These are phyloP conservation scores for Plebejus anna DNA, from an alignment of 2,888 invertebrate species.

Conservation along the genomic window DNA sequence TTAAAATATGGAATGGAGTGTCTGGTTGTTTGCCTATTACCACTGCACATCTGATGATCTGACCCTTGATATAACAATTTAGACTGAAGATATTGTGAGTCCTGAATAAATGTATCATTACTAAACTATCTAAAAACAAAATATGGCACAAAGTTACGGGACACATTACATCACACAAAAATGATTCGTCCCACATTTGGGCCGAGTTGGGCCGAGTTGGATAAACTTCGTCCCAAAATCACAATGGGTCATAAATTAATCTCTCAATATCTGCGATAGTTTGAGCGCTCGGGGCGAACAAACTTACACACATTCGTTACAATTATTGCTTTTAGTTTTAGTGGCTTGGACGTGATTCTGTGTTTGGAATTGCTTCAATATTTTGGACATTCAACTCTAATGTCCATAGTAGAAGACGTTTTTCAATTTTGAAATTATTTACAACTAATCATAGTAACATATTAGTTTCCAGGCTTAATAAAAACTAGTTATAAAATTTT, in stretches of 20 bases:
- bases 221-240: slow-evolving; percentile 32
- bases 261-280: slow-evolving; percentile 48
- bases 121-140: too few species aligned
- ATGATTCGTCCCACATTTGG: background rate
- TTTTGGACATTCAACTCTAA: background rate
- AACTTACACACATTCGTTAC: slow-evolving; percentile 55
- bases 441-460: too few species aligned
- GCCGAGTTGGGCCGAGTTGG: background rate
- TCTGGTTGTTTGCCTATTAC: too few species aligned
- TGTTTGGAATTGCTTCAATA: background rate
- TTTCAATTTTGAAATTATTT: too few species aligned
- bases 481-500: too few species aligned
- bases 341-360: slow-evolving; percentile 52
- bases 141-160: too few species aligned
- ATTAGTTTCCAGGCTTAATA: too few species aligned
- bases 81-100: too few species aligned
- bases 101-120: too few species aligned
- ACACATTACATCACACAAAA: background rate
- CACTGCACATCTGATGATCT: too few species aligned
- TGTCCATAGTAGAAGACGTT: background rate
- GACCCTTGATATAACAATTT: too few species aligned
- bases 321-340: slow-evolving; percentile 48
- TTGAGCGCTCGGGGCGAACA: slow-evolving; percentile 43
- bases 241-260: slow-evolving; percentile 47
- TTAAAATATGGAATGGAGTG: too few species aligned